Evolutionary conservation across 2,888 invertebrate genomes (phyloP).

Genomic region (Homarus gammarus): DNA sequence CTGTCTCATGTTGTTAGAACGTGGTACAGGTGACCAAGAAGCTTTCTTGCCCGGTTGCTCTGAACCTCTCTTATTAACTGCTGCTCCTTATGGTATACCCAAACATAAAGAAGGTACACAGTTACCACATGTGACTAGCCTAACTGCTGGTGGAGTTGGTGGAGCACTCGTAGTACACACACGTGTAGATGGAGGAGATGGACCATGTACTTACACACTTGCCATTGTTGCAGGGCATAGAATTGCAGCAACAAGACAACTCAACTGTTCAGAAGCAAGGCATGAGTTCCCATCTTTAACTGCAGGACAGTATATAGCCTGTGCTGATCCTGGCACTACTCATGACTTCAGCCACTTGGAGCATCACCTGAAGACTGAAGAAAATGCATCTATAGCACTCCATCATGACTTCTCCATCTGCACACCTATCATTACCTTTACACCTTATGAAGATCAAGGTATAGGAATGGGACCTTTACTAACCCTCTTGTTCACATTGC

Average conservation of each 20-base stretch:
- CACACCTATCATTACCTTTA: conserved; percentile 52
- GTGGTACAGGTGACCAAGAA: conserved; percentile 82
- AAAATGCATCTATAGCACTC: conserved; percentile 56
- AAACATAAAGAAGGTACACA: neutral
- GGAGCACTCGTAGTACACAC: conserved; percentile 71
- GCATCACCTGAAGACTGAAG: conserved; percentile 47
- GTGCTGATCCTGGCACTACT: conserved; percentile 51
- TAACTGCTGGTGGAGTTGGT: conserved; percentile 73
- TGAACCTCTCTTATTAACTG: conserved; percentile 78
- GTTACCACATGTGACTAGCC: conserved; percentile 57
- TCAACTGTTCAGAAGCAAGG: conserved; percentile 72
- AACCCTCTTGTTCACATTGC: conserved; percentile 71
- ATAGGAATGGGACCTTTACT: conserved; percentile 66
- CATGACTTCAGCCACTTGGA: conserved; percentile 48
- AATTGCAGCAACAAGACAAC: conserved; percentile 64
- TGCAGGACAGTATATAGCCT: conserved; percentile 67
- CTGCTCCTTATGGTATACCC: conserved; percentile 42
- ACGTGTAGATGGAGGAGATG: conserved; percentile 54
- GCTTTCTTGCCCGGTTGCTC: conserved; percentile 85
- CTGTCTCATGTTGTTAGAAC: conserved; percentile 84
- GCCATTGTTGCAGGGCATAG: conserved; percentile 59
- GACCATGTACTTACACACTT: conserved; percentile 70
- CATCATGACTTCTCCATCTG: conserved; percentile 69
- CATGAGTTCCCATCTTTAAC: conserved; percentile 62
- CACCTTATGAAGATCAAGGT: conserved; percentile 41